Percentiles rank a stretch among this genome's conserved stretches.
Conservation (phyloP, 1,140 invertebrate species). For the Formica exsecta region DNA sequence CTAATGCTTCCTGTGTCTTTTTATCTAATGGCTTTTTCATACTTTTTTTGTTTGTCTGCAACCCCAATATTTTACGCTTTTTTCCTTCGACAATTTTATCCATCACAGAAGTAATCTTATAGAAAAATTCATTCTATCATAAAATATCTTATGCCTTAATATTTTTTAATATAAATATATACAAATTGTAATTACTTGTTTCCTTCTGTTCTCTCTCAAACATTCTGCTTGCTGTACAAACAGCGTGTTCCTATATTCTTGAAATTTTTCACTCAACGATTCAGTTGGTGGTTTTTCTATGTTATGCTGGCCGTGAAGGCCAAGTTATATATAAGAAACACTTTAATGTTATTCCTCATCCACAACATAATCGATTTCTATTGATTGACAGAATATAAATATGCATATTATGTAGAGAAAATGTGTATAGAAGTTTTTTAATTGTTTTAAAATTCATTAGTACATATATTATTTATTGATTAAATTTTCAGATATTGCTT, state of each 20-base stretch:
- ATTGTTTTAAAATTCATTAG: no score
- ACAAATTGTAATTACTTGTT: conserved; percentile 83
- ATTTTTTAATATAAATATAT: conserved; percentile 16
- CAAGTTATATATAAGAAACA: no score
- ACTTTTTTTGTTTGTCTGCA: conserved; percentile 22
- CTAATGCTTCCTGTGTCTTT: no score
- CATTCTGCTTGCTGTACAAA: conserved; percentile 87
- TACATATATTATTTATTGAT: conserved; percentile 42
- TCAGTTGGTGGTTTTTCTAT: conserved; percentile 84
- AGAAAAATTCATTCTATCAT: conserved; percentile 33
- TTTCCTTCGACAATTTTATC: no score
- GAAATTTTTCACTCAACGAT: conserved; percentile 84
- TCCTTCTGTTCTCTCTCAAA: conserved; percentile 88
- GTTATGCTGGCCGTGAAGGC: no score
- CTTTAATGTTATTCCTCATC: no score
- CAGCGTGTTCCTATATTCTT: conserved; percentile 86
- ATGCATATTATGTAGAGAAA: no score
- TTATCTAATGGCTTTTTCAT: conserved; percentile 71
- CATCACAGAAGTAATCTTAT: conserved; percentile 83
- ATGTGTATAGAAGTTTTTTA: no score
- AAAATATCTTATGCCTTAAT: background rate
- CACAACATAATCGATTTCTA: no score
- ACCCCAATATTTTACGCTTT: no score
- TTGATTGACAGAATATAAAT: no score
- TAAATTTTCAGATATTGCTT: background rate